Evolutionary conservation across 2,797 vertebrate genomes (phyloP), one percentile per base, ranked within the genome.

Genomic region (Tinamus major): DNA sequence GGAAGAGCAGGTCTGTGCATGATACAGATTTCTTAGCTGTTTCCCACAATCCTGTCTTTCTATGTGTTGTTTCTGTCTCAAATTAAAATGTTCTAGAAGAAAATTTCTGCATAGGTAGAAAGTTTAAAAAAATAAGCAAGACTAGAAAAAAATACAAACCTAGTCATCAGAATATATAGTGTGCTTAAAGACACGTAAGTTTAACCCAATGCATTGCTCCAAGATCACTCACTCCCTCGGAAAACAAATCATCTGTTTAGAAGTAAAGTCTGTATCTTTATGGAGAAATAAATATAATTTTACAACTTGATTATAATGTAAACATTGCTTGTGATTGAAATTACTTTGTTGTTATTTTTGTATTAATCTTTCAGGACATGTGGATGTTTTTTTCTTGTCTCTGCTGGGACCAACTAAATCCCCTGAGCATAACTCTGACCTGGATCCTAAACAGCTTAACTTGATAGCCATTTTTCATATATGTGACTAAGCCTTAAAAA

Each of bases 201-300:
- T 96, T 96, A 93, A 85, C 65, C 68, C 14, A 5, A 58, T 77
- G 88, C 53, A 18, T 85, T 94, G 92, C 82, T 84, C 84, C 69
- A 58, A 90, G 90, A 93, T 89, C 84, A 92, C 31, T 82, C 64
- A 94, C 95, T 96, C 89, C 93, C 92, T 85, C 91, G 79, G 85
- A 94, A 96, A 88, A 91, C 79, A 93, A 92, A 90, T 96, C 51
- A 94, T 91, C 86, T 95, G 75, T 92, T 95, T 91, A 93, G 75
- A 92, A 89, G 33, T 76, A 10, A 95, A 96, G 93, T 96, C 95
- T 94, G 92, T 74, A 91, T 59, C 85, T 96, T 95, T 95, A 96
- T 95, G 85, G 92, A 93, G 95, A 95, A 96, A 96, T 96, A 96
- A 96, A 96, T 96, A 96, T 89, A 96, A 91, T 88, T 96, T 95